Base-by-base conservation (phyloP, 2,888 invertebrate genomes). In the Nymphalis polychloros region DNA sequence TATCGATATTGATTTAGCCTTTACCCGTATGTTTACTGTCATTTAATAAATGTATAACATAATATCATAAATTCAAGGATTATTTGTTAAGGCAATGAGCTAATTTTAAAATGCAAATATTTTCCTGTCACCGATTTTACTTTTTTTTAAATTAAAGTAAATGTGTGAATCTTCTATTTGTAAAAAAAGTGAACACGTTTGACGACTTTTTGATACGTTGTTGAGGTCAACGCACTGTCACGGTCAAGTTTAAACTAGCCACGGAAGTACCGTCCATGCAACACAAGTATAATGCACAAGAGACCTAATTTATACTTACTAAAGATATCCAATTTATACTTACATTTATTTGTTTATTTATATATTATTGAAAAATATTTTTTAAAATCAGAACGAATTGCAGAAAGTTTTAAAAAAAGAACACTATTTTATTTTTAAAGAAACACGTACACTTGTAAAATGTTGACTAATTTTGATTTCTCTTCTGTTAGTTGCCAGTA, bases 1-100 rank as follows among this genome's bases (percentile, higher is more conserved):
- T 66, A 68, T 72, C 67, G 70, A 70, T 66, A 63, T 71, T 72
- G 70, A 57, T 64, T 61, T 61, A 72, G 59, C 63, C 65, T 68
- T 31, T 49, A 63, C 70, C 70, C 69, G 65, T 70, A 68, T 70
- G 55, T 69, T 48, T 64, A 46, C 57, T 53, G 16, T 60, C 41
- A 62, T 35, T 50, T 50, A 55, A 55, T 55, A 52, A 23, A 52
- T 16, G 23, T 52, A 52, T 48, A 46, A 52, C 46, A 53, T 66
- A n/a, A n/a, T n/a, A 60, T 65, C 46, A 69, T 65, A 47, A 53
- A 55, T 27, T 59, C 69, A 70, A 70, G 67, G 69, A n/a, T 63
- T 55, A 41, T 69, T 64, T 65, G 48, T 52, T 41, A 47, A 53
- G 41, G 47, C 47, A 53, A 60, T 60, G 27, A 27, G 23, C 60